A percentile compares a stretch with the other conserved stretches of the same genome.
phyloP scores from a whole-genome alignment of 2,797 vertebrate species.

The Ciconia nigra region DNA sequence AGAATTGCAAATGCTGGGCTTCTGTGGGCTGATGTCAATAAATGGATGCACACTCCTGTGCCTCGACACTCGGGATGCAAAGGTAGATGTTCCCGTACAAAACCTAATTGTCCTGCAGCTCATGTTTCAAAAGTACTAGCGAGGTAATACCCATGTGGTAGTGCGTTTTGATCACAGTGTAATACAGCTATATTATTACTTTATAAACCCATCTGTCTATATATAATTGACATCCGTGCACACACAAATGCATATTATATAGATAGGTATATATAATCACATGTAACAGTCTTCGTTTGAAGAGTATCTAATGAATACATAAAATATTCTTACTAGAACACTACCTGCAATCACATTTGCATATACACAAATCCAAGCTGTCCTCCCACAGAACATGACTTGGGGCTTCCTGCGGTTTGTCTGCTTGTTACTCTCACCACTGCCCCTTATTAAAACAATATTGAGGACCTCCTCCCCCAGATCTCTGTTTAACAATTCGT shows the following conservation, averaged over 20 bases:
- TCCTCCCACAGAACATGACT: neutral
- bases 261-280: neutral
- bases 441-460: neutral
- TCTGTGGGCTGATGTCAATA: neutral
- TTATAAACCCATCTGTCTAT: neutral
- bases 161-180: neutral
- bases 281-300: neutral
- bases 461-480: neutral
- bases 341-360: neutral
- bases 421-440: neutral
- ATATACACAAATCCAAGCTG: neutral
- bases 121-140: neutral
- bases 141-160: neutral
- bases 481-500: neutral
- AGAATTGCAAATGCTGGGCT: neutral
- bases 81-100: neutral
- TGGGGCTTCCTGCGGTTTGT: neutral
- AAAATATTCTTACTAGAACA: neutral
- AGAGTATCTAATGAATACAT: neutral
- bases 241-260: neutral
- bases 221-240: neutral
- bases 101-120: neutral
- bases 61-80: rapidly evolving
- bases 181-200: neutral
- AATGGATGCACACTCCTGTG: neutral